Conservation (phyloP, 2,113 vertebrate species). For the Aldabrachelys gigantea region DNA sequence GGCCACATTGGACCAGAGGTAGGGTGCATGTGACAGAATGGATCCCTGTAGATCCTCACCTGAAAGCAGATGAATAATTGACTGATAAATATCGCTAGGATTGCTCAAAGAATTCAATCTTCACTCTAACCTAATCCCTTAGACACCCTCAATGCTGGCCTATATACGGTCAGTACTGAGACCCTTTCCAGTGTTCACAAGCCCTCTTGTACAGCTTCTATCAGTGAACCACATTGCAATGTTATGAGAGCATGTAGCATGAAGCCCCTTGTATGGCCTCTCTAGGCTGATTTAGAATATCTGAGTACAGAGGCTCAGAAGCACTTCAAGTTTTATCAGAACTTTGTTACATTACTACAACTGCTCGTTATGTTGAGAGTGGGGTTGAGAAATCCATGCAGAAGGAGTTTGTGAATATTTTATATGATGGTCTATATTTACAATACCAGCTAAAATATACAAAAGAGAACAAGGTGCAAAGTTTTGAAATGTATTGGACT, state of each 20-base stretch:
- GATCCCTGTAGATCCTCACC: neutral
- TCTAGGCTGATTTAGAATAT: neutral
- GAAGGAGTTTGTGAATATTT: neutral
- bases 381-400: neutral
- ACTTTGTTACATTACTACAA: accelerated
- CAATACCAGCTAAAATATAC: neutral
- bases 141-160: neutral
- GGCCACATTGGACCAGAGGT: neutral
- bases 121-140: neutral
- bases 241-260: neutral
- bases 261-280: neutral
- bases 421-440: neutral
- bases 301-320: neutral
- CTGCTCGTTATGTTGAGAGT: neutral
- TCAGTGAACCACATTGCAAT: neutral
- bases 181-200: neutral
- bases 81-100: neutral
- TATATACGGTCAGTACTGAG: neutral
- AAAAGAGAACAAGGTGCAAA: neutral
- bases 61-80: neutral
- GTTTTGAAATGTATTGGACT: neutral
- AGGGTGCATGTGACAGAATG: neutral
- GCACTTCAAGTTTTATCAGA: neutral
- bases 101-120: neutral
- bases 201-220: neutral